Evolutionary conservation across 2,797 vertebrate genomes (phyloP), one percentile per base, ranked within the genome.

Genomic region (Falco novaeseelandiae): DNA sequence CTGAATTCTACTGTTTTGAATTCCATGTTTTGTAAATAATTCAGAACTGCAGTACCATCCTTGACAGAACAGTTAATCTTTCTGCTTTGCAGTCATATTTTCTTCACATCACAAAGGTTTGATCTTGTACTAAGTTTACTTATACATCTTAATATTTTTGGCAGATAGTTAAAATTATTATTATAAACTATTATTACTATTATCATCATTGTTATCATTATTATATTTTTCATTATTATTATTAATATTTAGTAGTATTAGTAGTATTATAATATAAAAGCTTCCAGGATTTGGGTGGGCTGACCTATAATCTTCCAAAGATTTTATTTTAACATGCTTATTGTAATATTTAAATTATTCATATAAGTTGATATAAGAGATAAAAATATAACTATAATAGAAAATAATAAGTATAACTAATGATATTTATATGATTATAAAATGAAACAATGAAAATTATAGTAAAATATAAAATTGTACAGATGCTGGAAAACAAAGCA

Each of bases 21-120:
- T 87, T 76, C 26, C n/a, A 46, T 63, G 34, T 87, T 97, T 95
- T 72, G 67, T 96, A 96, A 97, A 97, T 96, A 96, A 97, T 96
- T 97, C 69, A 96, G 59, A 88, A 59, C 32, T 67, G 52, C 44
- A 79, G 38, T 73, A 78, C 27, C 61, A 82, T 87, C 65, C 54
- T 83, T 93, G 79, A 90, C 61, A 95, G 67, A 88, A 86, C 70
- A 89, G 14, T 93, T 96, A 95, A 96, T 88, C 67, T 82, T 90
- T 62, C 48, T 74, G 69, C 72, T 88, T 92, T 62, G 76, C 34
- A 66, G 71, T 69, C 40, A 57, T 58, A 70, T 90, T 91, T 95
- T 88, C 73, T 67, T 90, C 59, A 83, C 29, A 32, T 88, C 59
- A 66, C 12, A 46, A 83, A 78, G 20, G 38, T 61, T 46, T 91